These are phyloP conservation scores for Octopus bimaculoides DNA, from an alignment of 1,140 invertebrate species.

Conservation along the genomic window DNA sequence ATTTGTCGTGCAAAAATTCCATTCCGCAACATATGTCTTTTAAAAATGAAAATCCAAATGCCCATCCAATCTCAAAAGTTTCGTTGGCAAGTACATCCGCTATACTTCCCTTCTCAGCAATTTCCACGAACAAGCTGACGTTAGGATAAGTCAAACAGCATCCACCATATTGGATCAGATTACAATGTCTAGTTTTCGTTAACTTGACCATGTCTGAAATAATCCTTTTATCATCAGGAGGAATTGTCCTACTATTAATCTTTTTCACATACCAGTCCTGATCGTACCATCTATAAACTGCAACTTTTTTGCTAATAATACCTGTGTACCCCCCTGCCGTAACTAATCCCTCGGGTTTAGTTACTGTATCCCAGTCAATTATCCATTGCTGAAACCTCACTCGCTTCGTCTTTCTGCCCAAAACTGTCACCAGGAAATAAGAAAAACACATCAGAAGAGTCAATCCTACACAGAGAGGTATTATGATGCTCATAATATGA, in stretches of 20 bases:
- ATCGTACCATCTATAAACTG: neutral
- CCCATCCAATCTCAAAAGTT: conserved; percentile 25
- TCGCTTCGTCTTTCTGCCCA: neutral
- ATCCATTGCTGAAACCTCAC: neutral
- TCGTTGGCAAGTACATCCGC: neutral
- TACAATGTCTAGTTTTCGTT: neutral
- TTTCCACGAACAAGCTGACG: neutral
- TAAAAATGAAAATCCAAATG: conserved; percentile 29
- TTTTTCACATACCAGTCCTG: neutral
- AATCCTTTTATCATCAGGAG: neutral
- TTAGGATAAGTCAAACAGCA: neutral
- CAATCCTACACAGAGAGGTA: neutral
- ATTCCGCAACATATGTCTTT: conserved; percentile 30
- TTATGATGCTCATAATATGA: neutral
- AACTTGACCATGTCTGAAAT: neutral
- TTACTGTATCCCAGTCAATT: neutral
- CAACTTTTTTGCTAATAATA: neutral
- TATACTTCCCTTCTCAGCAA: neutral
- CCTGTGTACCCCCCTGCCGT: neutral
- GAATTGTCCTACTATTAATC: neutral
- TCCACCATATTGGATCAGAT: neutral
- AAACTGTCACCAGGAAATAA: neutral
- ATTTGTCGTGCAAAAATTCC: conserved; percentile 73
- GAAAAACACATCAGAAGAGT: neutral
- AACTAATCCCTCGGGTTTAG: neutral